Base-by-base conservation (phyloP, 1,140 invertebrate species). In the Dinoponera quadriceps region DNA sequence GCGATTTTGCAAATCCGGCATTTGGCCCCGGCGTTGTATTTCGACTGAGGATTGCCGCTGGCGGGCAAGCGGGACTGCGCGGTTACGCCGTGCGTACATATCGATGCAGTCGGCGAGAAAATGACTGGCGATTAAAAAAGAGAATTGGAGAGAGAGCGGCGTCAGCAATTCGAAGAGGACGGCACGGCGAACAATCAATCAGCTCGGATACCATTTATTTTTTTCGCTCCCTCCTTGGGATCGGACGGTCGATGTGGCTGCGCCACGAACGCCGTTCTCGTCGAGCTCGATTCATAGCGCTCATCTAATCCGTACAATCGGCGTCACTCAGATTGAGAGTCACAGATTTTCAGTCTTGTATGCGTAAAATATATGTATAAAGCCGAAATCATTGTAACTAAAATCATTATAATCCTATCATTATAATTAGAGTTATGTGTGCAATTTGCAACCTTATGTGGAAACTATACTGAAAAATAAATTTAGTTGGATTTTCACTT, bases 1-100 rank as follows among this genome's bases (percentile, higher is more conserved):
- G 51, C 80, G 86, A 83, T 88, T 88, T 88, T 80, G 78, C 84
- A 83, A 86, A 88, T 88, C 83, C 83, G 77, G 72, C 83, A 84
- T 88, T 88, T 75, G 86, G 38, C 49, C 27, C 66, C 54, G 59
- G 55, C 54, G 82, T 84, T 44, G 57, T 87, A 84, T 84, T 81
- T 80, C 68, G 74, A 87, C 69, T 54, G 83, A 65, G 84, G 73
- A 88, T 85, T 83, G 78, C 59, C 84, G 69, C 78, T 73, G 57
- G 4, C 59, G 48, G 75, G 74, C 69, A 16, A 74, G 51, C 62
- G 65, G n/a, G 13, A 51, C 4, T 1, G 68, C 29, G 62, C 3
- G 29, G 74, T 84, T 81, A 87, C 66, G 60, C 55, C 38, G 29
- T 44, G 78, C 74, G 68, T 66, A 84, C 65, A 68, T 85, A 60